Evolutionary conservation across 1,140 invertebrate species (phyloP).

Genomic region (Marisa cornuarietis): DNA sequence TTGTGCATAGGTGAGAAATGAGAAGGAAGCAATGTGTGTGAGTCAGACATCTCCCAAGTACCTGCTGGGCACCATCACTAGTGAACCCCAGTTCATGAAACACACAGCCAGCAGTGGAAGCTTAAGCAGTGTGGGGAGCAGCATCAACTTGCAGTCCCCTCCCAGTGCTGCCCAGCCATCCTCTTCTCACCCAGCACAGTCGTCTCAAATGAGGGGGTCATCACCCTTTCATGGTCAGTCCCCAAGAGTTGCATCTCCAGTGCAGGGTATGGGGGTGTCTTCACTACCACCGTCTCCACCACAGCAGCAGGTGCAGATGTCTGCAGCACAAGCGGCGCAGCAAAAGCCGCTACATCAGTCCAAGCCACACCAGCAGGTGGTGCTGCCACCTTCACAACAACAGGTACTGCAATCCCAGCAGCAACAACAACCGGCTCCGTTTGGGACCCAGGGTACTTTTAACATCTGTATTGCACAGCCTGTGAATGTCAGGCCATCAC

Average conservation of each 20-base stretch:
- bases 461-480: no score
- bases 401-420: constrained; percentile 39
- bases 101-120: constrained; percentile 21
- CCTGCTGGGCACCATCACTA: constrained; percentile 50
- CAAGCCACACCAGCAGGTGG: constrained; percentile 29
- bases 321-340: background rate
- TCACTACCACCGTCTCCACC: constrained; percentile 28
- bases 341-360: constrained; percentile 39
- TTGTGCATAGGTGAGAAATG: no score
- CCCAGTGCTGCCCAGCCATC: constrained; percentile 9
- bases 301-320: constrained; percentile 33
- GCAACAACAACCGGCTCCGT: constrained; percentile 28
- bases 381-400: constrained; percentile 23
- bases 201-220: background rate
- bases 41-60: constrained; percentile 46
- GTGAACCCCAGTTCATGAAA: constrained; percentile 52
- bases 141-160: constrained; percentile 15
- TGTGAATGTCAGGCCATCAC: no score
- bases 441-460: no score
- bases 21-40: constrained; percentile 8
- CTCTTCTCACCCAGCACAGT: constrained; percentile 23
- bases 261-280: constrained; percentile 23
- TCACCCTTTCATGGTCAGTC: constrained; percentile 20
- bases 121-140: constrained; percentile 2
- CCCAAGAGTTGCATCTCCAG: constrained; percentile 20